Percentiles rank a stretch among this genome's conserved stretches.
Conservation (phyloP, 1,140 invertebrate species). For the Sminthurinus signatus region DNA sequence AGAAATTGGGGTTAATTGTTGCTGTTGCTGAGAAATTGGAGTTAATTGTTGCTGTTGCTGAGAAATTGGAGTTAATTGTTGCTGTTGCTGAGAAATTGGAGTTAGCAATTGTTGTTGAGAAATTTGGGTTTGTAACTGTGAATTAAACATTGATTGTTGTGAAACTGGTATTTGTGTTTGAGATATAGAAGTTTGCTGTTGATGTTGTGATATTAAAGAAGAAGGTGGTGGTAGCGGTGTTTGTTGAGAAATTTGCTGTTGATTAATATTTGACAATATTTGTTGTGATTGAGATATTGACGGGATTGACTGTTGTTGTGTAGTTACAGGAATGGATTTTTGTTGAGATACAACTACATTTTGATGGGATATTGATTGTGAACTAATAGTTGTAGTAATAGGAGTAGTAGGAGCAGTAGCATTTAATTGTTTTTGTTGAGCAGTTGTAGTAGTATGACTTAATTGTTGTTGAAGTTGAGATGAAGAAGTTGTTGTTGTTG, state of each 20-base stretch:
- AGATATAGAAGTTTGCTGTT: neutral
- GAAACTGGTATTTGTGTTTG: neutral
- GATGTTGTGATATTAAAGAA: neutral
- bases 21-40: slow-evolving; percentile 7
- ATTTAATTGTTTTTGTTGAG: neutral
- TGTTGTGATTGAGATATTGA: no score
- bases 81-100: neutral
- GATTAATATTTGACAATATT: neutral
- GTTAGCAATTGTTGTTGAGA: slow-evolving; percentile 9
- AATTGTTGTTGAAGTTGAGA: neutral
- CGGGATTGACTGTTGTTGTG: no score
- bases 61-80: slow-evolving; percentile 11
- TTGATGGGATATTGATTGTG: no score
- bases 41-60: slow-evolving; percentile 19
- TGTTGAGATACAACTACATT: no score
- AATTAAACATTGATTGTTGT: no score
- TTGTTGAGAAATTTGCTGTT: slow-evolving; percentile 11
- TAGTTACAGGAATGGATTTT: no score
- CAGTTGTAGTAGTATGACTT: neutral
- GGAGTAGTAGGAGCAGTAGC: neutral
- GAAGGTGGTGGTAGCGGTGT: neutral
- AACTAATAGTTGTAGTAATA: neutral
- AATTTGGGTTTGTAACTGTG: neutral
- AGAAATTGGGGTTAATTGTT: neutral
- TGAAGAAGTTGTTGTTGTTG: slow-evolving; percentile 10